Conservation (phyloP, 2,113 vertebrate species). For the Fregetta grallaria region DNA sequence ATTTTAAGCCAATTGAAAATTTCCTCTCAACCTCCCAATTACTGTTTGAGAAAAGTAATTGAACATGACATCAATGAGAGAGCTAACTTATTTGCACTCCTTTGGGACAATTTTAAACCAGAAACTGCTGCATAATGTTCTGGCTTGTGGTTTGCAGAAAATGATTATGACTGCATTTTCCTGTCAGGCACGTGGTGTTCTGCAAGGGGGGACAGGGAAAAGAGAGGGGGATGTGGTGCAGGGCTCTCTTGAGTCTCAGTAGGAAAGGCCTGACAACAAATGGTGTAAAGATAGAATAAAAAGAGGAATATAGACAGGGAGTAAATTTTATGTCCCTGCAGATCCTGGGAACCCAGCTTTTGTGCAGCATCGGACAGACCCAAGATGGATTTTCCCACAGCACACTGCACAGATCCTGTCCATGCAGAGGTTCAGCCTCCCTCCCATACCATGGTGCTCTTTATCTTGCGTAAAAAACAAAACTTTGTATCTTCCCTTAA, state of each 20-base stretch:
- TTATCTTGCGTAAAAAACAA: neutral
- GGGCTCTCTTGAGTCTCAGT: neutral
- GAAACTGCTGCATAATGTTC: neutral
- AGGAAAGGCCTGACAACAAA: neutral
- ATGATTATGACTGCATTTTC: neutral
- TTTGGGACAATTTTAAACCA: slow-evolving; percentile 26
- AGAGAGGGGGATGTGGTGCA: fast-evolving
- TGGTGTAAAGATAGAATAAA: neutral
- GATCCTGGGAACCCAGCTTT: neutral
- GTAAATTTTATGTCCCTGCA: neutral
- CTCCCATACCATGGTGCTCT: neutral
- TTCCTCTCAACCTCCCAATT: neutral
- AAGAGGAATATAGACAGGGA: neutral
- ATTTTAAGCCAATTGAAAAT: neutral
- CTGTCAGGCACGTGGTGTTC: neutral
- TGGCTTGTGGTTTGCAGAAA: neutral
- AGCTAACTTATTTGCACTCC: neutral
- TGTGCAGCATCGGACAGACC: neutral
- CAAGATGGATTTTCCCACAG: neutral
- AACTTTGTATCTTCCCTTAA: neutral
- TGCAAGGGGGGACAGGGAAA: neutral
- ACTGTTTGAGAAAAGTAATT: slow-evolving; percentile 28
- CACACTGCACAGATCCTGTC: fast-evolving
- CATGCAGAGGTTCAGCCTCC: neutral
- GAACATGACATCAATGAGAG: neutral